phyloP scores from a whole-genome alignment of 2,113 vertebrate genomes.

The Hypanus sabinus region DNA sequence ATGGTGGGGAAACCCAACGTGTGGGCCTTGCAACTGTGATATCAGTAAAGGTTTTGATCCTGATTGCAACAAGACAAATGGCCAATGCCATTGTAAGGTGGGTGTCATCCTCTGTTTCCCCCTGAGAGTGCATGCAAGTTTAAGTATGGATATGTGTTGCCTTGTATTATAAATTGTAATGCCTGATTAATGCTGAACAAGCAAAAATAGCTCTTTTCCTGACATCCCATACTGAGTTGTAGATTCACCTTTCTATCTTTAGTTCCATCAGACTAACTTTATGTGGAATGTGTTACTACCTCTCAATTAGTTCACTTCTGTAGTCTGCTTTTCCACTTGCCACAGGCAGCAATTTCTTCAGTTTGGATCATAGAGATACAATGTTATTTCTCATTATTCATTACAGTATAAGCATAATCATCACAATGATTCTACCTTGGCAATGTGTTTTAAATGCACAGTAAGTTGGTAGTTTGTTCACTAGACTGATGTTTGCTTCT shows the following conservation, averaged over 20 bases:
- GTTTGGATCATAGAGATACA: neutral
- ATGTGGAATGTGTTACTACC: neutral
- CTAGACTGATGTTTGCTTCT: neutral
- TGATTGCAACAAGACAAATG: conserved; percentile 87
- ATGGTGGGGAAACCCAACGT: conserved; percentile 91
- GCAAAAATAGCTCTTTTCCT: neutral
- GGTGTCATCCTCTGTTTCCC: conserved; percentile 38
- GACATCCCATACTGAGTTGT: neutral
- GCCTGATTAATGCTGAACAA: neutral
- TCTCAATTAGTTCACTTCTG: neutral
- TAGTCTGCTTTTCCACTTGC: neutral
- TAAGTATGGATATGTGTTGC: neutral
- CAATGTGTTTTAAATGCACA: neutral
- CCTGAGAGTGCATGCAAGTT: neutral
- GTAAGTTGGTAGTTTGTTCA: neutral
- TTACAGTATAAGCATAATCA: neutral
- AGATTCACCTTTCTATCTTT: neutral
- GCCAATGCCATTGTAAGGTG: conserved; percentile 94
- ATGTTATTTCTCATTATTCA: neutral
- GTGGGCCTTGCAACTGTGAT: conserved; percentile 92
- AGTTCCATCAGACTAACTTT: neutral
- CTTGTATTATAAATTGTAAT: neutral
- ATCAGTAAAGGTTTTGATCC: conserved; percentile 81
- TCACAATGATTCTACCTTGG: neutral
- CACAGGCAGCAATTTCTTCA: neutral